Percentiles rank a stretch among this genome's conserved stretches.
phyloP scores from a whole-genome alignment of 2,888 invertebrate genomes.

The Asteroscopus sphinx region DNA sequence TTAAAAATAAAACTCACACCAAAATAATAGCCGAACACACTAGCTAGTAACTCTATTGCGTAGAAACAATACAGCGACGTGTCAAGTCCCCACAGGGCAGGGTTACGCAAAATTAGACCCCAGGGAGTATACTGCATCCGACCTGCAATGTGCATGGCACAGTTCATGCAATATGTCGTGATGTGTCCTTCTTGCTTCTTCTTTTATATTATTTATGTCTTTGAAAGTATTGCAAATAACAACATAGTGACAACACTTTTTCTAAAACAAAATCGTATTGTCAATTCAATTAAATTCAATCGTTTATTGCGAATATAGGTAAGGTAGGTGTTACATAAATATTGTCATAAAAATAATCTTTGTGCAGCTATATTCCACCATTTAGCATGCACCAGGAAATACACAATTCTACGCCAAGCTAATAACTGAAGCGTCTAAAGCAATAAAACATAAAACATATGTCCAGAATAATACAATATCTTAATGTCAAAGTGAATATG shows the following conservation, averaged over 20 bases:
- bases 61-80: slow-evolving; percentile 55
- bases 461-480: too few species aligned
- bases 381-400: too few species aligned
- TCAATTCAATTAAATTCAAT: too few species aligned
- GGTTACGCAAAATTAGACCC: slow-evolving; percentile 88
- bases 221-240: neutral
- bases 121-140: slow-evolving; percentile 83
- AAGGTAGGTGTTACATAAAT: too few species aligned
- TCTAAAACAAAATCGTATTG: neutral
- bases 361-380: too few species aligned
- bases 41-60: slow-evolving; percentile 38
- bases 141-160: slow-evolving; percentile 84
- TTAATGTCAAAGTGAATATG: too few species aligned
- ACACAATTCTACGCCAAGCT: too few species aligned
- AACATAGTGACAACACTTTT: neutral
- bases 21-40: slow-evolving; percentile 55
- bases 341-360: too few species aligned
- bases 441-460: too few species aligned
- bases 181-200: neutral
- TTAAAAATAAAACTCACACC: slow-evolving; percentile 52
- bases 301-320: too few species aligned
- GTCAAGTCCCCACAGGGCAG: slow-evolving; percentile 74
- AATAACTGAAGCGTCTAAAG: too few species aligned
- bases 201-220: neutral
- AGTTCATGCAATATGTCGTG: slow-evolving; percentile 37